phyloP scores from a whole-genome alignment of 2,113 vertebrate species.

The cattle (Bos taurus) region DNA sequence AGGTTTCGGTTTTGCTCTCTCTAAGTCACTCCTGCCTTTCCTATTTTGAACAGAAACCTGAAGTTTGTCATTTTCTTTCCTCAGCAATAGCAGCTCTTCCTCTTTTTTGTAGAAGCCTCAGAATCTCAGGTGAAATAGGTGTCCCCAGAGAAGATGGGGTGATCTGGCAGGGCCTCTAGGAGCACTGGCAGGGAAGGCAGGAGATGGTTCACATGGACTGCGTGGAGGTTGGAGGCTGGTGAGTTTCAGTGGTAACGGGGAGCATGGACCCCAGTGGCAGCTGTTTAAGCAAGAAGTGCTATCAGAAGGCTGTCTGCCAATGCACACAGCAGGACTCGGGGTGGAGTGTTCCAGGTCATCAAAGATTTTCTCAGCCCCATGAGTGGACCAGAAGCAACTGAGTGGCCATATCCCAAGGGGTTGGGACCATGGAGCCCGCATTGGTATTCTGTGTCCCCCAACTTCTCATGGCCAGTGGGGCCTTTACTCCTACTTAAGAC shows the following conservation, averaged over 20 bases:
- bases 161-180: neutral
- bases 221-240: neutral
- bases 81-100: neutral
- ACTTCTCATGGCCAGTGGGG: neutral
- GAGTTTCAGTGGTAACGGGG: rapidly evolving
- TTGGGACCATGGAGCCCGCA: rapidly evolving
- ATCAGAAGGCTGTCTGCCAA: neutral
- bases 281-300: rapidly evolving
- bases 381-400: neutral
- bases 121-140: neutral
- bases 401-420: neutral
- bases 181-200: too few relatives aligned
- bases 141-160: neutral
- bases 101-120: neutral
- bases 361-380: neutral
- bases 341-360: neutral
- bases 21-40: neutral
- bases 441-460: neutral
- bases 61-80: neutral
- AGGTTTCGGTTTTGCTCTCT: neutral
- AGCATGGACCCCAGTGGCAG: rapidly evolving
- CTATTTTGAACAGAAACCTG: neutral
- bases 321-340: too few relatives aligned
- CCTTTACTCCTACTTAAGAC: neutral
- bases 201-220: too few relatives aligned